Evolutionary conservation across 2,797 vertebrate species (phyloP).

Genomic region (Zalophus californianus): DNA sequence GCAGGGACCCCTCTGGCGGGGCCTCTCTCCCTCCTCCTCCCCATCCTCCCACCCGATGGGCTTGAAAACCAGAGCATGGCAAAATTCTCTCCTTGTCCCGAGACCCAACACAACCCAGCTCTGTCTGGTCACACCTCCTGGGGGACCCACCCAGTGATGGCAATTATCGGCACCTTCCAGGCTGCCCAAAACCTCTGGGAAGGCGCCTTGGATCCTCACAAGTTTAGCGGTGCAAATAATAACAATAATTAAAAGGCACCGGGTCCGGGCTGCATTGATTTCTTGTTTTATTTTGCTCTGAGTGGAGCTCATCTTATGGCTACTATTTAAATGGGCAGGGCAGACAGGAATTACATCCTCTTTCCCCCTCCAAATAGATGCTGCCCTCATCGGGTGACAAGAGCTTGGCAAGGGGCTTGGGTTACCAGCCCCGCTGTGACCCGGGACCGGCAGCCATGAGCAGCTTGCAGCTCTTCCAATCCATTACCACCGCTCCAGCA

Average conservation of each 20-base stretch:
- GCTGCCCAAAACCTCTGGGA: fast-evolving
- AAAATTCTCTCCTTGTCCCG: background rate
- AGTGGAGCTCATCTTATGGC: conserved; percentile 81
- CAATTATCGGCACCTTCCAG: background rate
- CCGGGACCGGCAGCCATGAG: background rate
- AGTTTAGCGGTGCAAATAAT: background rate
- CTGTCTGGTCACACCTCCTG: background rate
- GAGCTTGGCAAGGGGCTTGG: background rate
- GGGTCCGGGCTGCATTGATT: background rate
- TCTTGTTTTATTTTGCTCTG: conserved; percentile 76
- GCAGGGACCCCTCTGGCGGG: background rate
- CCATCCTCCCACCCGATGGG: fast-evolving
- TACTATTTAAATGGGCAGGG: conserved; percentile 81
- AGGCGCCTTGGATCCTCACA: background rate
- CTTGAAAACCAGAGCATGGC: background rate
- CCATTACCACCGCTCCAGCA: conserved; percentile 58
- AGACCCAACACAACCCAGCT: background rate
- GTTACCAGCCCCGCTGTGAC: background rate
- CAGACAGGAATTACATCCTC: conserved; percentile 53
- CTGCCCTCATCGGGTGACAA: fast-evolving
- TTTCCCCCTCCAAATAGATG: conserved; percentile 8
- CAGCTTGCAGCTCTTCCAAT: conserved; percentile 40
- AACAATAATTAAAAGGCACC: conserved; percentile 20
- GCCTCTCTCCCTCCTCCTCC: background rate
- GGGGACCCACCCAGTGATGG: background rate